Base-by-base conservation (phyloP, 2,113 vertebrate species). In the Dendrocopos noguchii region DNA sequence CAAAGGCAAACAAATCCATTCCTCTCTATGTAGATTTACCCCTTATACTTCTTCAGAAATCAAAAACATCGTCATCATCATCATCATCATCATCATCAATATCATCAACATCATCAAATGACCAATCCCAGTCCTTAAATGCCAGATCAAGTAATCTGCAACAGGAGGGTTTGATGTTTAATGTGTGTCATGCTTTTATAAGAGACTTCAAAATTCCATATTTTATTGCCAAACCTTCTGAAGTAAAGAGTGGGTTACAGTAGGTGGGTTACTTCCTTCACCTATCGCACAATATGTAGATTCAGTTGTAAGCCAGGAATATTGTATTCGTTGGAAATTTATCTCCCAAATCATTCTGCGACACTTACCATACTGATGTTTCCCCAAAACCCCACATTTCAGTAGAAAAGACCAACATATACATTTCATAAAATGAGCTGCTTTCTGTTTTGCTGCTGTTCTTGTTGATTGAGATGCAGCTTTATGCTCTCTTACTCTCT, bases 101-200 rank as follows among this genome's bases (percentile, higher is more conserved):
- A 98, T 98, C 98, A 91, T 98, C 98, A 95, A 98, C 97, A 97
- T 99, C 98, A 98, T 99, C 98, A 98, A 99, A 97, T 34, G 98
- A 98, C 99, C 98, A 99, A 98, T 98, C 98, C 98, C 98, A 99
- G 98, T 99, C 98, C 97, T 98, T 98, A 97, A 99, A 98, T 96
- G 98, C 98, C 94, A 98, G 97, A 98, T 99, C 99, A 97, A 98
- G 98, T 96, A 98, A 97, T 98, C 99, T 99, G 98, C 90, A 99
- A 99, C 76, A 97, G 98, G 98, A 98, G 98, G 97, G 95, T 95
- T 94, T 92, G 85, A 97, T 90, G 84, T 98, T 98, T 93, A 97
- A 87, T 92, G 66, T 88, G 78, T 36, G 65, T 73, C 73, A 87
- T 2, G 22, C 34, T 93, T 47, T 31, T 33, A 33, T 10, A 57